Conservation (phyloP, 2,888 invertebrate genomes). For the Sarcophaga rosellei region DNA sequence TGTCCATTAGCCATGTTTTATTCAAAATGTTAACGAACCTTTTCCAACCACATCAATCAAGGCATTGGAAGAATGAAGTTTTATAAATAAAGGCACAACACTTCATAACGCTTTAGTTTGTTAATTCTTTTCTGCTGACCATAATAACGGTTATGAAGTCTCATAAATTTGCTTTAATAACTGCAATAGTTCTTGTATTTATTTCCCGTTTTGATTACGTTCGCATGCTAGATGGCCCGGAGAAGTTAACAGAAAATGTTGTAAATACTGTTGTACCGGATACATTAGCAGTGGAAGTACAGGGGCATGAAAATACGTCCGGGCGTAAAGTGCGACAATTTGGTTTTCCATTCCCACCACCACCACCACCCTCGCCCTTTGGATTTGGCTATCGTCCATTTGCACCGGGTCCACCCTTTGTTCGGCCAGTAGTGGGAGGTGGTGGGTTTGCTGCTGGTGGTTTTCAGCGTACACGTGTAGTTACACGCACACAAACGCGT, state of each 20-base stretch:
- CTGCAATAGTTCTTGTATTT: background rate
- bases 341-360: slow-evolving; percentile 69
- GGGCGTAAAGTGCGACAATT: slow-evolving; percentile 73
- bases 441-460: slow-evolving; percentile 70
- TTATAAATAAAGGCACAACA: slow-evolving; percentile 30
- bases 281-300: slow-evolving; percentile 44
- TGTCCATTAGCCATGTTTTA: background rate
- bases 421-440: slow-evolving; percentile 43
- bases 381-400: slow-evolving; percentile 23
- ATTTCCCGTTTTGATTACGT: slow-evolving; percentile 4
- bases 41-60: background rate
- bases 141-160: slow-evolving; percentile 15
- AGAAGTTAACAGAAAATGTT: background rate
- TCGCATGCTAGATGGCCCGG: background rate
- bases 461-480: slow-evolving; percentile 71
- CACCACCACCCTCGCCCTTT: slow-evolving; percentile 69
- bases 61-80: background rate
- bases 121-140: background rate
- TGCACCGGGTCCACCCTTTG: slow-evolving; percentile 44
- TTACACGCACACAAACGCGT: slow-evolving; percentile 75
- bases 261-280: background rate
- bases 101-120: slow-evolving; percentile 40
- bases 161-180: background rate
- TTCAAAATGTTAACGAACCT: background rate
- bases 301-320: slow-evolving; percentile 68